Evolutionary conservation across 2,888 invertebrate genomes (phyloP), one percentile per base, ranked within the genome.

Genomic region (Drepanosiphum platanoidis): DNA sequence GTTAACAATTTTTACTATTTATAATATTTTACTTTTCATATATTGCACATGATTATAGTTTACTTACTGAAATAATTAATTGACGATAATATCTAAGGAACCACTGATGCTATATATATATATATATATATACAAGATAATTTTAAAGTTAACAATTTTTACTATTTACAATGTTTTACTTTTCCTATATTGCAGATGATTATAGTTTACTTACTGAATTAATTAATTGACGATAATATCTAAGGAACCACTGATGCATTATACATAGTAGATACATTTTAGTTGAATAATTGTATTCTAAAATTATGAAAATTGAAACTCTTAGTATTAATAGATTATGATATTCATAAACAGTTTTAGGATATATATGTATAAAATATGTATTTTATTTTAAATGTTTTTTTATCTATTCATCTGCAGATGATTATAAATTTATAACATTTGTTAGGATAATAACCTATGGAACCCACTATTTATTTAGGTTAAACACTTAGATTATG

Each of bases 71-170:
- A 18, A n/a, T 18, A 61, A 61, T 32, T n/a, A 34, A 71, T 0
- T 71, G 71, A 71, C 39, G 71, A 71, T 71, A 71, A 36, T n/a
- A 36, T 71, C 71, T 71, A 71, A 71, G 71, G 36, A 71, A 71
- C 71, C 71, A 70, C 34, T 72, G 61, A 58, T 46, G 74, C 74
- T 15, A 61, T 58, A 1, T 58, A 42, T 8, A 1, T 13, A 42
- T 36, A 30, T 32, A 77, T 42, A 75, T 18, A 34, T 27, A 30
- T 22, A 64, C 27, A n/a, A 77, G 18, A 22, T 22, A 1, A 27
- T 72, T 46, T 13, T 66, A 32, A 18, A 61, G 9, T 22, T 5
- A 61, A 61, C 27, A 61, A 42, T 7, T 5, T 61, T 61, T 61
- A 22, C 8, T n/a, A 9, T 27, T 27, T 61, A 2, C 5, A 42